Percentiles rank a stretch among this genome's conserved stretches.
Evolutionary conservation across 2,888 invertebrate genomes (phyloP).

Genomic region (Lampropteryx suffumata): DNA sequence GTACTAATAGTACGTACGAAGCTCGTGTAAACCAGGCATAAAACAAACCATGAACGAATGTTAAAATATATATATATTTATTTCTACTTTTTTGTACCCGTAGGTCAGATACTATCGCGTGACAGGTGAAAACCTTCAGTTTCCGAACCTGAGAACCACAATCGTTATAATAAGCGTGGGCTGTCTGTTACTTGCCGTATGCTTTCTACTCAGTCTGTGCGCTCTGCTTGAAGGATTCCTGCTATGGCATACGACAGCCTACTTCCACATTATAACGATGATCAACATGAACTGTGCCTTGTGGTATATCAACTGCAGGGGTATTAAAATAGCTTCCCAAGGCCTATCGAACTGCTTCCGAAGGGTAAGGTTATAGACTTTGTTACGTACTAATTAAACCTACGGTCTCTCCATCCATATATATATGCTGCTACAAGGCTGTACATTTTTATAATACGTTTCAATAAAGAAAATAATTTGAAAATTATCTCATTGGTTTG

Average conservation of each 20-base stretch:
- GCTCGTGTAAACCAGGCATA: too few species aligned
- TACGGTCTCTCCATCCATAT: background rate
- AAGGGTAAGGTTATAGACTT: slow-evolving; percentile 51
- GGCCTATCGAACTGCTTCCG: slow-evolving; percentile 79
- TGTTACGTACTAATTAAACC: too few species aligned
- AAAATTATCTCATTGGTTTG: too few species aligned
- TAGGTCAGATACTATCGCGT: slow-evolving; percentile 82
- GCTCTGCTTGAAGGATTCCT: slow-evolving; percentile 85
- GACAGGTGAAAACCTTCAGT: slow-evolving; percentile 83
- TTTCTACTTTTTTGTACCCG: background rate
- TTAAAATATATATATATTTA: too few species aligned
- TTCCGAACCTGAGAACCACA: slow-evolving; percentile 83
- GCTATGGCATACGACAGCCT: slow-evolving; percentile 84
- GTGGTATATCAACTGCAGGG: slow-evolving; percentile 87
- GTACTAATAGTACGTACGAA: background rate
- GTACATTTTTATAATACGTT: too few species aligned
- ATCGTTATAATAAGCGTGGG: slow-evolving; percentile 85
- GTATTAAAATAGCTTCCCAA: slow-evolving; percentile 84
- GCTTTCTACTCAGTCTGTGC: slow-evolving; percentile 83
- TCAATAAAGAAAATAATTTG: too few species aligned
- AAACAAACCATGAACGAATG: too few species aligned
- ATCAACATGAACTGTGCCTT: slow-evolving; percentile 88
- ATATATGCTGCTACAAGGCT: too few species aligned
- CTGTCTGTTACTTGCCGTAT: slow-evolving; percentile 83
- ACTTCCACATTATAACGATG: slow-evolving; percentile 87